phyloP scores from a whole-genome alignment of 2,888 invertebrate genomes.

The Pecten maximus region DNA sequence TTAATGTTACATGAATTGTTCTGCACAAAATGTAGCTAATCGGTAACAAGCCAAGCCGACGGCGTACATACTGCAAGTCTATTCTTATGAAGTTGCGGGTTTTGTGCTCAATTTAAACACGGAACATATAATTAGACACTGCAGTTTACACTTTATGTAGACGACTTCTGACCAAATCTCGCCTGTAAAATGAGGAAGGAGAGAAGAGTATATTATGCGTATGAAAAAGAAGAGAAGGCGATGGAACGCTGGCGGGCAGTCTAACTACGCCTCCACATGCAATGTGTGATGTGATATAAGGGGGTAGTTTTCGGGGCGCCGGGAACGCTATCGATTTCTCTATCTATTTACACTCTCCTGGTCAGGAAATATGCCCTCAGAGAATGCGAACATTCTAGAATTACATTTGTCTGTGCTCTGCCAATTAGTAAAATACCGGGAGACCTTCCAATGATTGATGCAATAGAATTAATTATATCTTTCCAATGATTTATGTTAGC shows the following conservation, averaged over 20 bases:
- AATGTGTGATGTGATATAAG: background rate
- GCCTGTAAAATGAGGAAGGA: background rate
- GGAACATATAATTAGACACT: too few relatives aligned
- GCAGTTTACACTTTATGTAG: too few relatives aligned
- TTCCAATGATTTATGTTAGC: background rate
- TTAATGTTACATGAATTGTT: too few relatives aligned
- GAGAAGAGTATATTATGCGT: background rate
- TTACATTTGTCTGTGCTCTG: background rate
- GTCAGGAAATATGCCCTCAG: constrained; percentile 33
- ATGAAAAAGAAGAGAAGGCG: background rate
- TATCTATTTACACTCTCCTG: background rate
- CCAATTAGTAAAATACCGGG: background rate
- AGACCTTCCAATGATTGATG: background rate
- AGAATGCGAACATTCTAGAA: background rate
- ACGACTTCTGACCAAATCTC: too few relatives aligned
- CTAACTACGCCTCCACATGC: background rate
- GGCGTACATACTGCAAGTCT: too few relatives aligned
- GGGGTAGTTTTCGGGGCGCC: background rate
- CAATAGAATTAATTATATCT: background rate
- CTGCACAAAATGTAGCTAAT: too few relatives aligned
- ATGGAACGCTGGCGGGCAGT: background rate
- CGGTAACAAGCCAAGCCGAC: too few relatives aligned
- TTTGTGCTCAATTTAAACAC: too few relatives aligned
- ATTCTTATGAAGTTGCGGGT: too few relatives aligned
- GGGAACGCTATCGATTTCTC: background rate